Conservation (phyloP, 2,888 invertebrate species). For the Enoplolaimus lenunculus region DNA sequence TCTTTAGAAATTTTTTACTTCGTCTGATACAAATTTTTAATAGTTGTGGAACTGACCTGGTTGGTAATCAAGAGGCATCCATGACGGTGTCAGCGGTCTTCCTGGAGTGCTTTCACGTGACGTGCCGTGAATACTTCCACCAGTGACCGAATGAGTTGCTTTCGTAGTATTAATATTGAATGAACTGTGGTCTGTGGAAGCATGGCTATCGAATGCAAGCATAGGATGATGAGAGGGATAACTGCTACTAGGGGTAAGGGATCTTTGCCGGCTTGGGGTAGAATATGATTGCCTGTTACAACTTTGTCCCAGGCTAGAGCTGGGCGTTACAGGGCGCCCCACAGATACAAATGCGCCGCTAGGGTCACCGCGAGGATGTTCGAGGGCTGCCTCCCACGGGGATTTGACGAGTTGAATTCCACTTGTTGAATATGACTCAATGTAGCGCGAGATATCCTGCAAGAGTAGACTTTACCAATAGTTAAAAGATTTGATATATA, state of each 20-base stretch:
- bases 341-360: neutral
- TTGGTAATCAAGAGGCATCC: neutral
- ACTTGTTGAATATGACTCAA: no score
- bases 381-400: neutral
- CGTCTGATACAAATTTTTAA: no score
- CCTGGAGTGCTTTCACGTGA: neutral
- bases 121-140: neutral
- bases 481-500: no score
- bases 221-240: neutral
- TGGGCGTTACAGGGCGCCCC: neutral
- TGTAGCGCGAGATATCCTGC: no score
- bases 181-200: no score
- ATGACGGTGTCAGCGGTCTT: neutral
- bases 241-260: neutral
- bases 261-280: neutral
- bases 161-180: no score
- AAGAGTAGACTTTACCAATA: no score
- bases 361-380: neutral
- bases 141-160: neutral
- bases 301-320: neutral
- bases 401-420: neutral
- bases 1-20: no score
- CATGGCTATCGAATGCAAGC: neutral
- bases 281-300: neutral
- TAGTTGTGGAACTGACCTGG: no score